These are phyloP conservation scores for Drosophila tsacasi DNA, from an alignment of 1,140 invertebrate genomes.

Conservation along the genomic window DNA sequence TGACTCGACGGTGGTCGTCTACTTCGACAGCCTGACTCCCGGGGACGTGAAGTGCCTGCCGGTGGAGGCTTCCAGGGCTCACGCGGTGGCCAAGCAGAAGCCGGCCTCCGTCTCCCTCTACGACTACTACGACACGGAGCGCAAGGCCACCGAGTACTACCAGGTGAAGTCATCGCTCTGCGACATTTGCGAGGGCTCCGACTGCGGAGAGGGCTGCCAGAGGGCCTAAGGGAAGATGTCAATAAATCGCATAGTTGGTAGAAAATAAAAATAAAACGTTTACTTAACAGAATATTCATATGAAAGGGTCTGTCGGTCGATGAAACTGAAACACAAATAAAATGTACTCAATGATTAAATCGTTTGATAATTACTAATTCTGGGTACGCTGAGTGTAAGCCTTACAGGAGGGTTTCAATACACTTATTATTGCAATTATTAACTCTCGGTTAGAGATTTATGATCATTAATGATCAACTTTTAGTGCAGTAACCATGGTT, in stretches of 20 bases:
- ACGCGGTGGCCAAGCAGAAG: conserved; percentile 94
- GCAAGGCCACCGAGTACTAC: conserved; percentile 91
- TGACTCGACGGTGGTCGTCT: conserved; percentile 91
- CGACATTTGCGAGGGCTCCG: conserved; percentile 91
- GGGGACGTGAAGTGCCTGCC: conserved; percentile 91
- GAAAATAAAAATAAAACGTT: neutral
- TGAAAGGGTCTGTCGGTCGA: neutral
- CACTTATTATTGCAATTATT: neutral
- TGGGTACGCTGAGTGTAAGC: neutral
- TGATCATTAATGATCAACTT: too few species aligned
- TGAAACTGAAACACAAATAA: neutral
- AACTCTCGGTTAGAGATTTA: neutral
- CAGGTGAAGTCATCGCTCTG: conserved; percentile 89
- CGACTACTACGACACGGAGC: conserved; percentile 95
- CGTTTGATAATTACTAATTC: neutral
- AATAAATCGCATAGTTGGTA: neutral
- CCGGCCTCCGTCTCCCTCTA: conserved; percentile 95
- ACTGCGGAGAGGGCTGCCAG: conserved; percentile 87
- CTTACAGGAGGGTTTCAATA: too few species aligned
- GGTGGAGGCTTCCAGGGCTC: conserved; percentile 93
- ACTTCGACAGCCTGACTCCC: conserved; percentile 92
- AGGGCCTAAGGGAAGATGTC: neutral
- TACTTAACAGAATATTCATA: neutral
- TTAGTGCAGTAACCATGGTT: too few species aligned
- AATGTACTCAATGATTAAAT: neutral